Base-by-base conservation (phyloP, 2,888 invertebrate species). In the Falcaria lacertinaria region DNA sequence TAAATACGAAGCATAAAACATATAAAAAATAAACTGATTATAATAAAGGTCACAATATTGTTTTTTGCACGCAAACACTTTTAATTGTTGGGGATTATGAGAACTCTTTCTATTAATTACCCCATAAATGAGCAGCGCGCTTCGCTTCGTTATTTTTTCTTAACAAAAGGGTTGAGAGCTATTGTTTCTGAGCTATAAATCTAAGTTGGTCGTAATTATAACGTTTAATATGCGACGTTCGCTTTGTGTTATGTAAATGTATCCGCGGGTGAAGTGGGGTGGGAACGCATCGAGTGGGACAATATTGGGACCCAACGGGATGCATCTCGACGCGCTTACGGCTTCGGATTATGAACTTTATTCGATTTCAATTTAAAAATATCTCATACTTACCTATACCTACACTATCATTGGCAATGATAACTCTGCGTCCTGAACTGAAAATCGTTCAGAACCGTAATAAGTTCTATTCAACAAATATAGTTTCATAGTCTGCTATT, bases 111-210 rank as follows among this genome's bases (percentile, higher is more conserved):
- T 81, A 78, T 85, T 86, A 88, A 88, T 89, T 87, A 87, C 77
- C 76, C 76, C 60, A 60, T 80, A 86, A 87, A 88, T 83, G 87
- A 85, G 81, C 79, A 69, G 53, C 63, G 71, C 70, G 65, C 67
- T 70, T 76, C 73, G 68, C 71, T 66, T 66, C 58, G 60, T 71
- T 68, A 55, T 52, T 44, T 47, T 49, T 41, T 50, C 52, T 68
- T 76, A 75, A 82, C 77, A 77, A 81, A 82, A 77, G 83, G 80
- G 82, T 83, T 77, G 63, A 72, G 62, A 50, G 50, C 61, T 63
- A 74, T 89, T 88, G 89, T 89, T 84, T 87, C 80, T 81, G 54
- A 59, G 67, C 81, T 69, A 88, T 89, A 89, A 89, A 89, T 89
- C 83, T 88, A 79, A 76, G 79, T 72, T 69, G 73, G 74, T 74